phyloP scores from a whole-genome alignment of 1,140 invertebrate genomes.

The Phymorhynchus buccinoides region DNA sequence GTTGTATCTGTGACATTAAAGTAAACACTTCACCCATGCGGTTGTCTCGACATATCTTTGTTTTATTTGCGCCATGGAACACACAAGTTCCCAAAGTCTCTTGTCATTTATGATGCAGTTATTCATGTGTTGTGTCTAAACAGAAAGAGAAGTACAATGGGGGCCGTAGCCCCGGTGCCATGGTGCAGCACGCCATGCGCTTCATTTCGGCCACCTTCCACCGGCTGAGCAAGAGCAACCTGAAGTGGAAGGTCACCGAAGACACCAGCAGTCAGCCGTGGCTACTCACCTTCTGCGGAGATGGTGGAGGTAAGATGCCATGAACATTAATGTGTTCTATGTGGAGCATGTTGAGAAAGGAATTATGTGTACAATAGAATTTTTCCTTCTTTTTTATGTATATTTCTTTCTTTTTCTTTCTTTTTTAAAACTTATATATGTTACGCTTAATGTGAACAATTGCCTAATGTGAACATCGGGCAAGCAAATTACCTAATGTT shows the following conservation, averaged over 20 bases:
- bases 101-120: background rate
- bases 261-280: slow-evolving; percentile 68
- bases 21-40: no score
- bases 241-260: slow-evolving; percentile 53
- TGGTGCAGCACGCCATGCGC: slow-evolving; percentile 73
- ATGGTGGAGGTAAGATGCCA: slow-evolving; percentile 49
- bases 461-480: no score
- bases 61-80: no score
- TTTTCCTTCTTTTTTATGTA: background rate
- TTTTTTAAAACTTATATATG: background rate
- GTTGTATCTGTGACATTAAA: no score
- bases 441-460: no score
- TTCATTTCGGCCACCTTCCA: slow-evolving; percentile 65
- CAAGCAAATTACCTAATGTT: no score
- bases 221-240: slow-evolving; percentile 65
- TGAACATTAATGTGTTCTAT: no score
- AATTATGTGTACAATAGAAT: background rate
- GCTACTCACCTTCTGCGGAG: slow-evolving; percentile 74
- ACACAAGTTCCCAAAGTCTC: no score
- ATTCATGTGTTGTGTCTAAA: slow-evolving; percentile 38
- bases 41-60: no score
- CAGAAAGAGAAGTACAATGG: slow-evolving; percentile 74
- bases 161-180: slow-evolving; percentile 65
- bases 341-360: no score
- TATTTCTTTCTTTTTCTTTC: background rate